Base-by-base conservation (phyloP, 2,888 invertebrate species). In the Drosophila pseudotakahashii region DNA sequence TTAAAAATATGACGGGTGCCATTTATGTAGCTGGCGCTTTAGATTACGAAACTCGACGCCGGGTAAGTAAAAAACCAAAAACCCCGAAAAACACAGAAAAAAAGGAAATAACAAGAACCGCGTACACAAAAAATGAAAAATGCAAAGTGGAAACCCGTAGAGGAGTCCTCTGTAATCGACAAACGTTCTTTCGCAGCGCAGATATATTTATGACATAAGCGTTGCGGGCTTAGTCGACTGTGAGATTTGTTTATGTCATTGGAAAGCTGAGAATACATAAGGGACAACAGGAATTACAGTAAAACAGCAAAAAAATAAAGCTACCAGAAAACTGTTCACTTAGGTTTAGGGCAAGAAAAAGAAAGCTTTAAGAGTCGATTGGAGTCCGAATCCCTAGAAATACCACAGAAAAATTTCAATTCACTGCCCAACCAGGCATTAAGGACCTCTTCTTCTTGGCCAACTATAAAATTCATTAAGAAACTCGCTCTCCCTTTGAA, bases 1-100 rank as follows among this genome's bases (percentile, higher is more conserved):
- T 98, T 92, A 98, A 98, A 94, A 98, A 98, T 93, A 98, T 98
- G 96, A 98, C 98, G 81, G 99, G 99, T 88, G 98, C 98, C 92
- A 98, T 99, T 93, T 98, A 98, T 93, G 98, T 99, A 85, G 98
- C 98, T 69, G 98, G 98, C 81, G 97, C 98, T 70, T 94, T 99
- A 91, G 99, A 99, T 94, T 99, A 98, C 93, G 98, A 98, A 93
- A 97, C 98, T 59, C 95, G 98, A 91, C 97, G 98, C 93, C 95
- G 98, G 95, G 98, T 98, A 94, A 97, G 97, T 94, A 68, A 51
- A 64, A 63, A 50, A n/a, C 30, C 30, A 36, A 54, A 55, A 51
- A 47, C 0, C 13, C 14, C 23, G 23, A 47, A 57, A 94, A n/a
- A n/a, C n/a, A n/a, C 19, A 19, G 19, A 96, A 97, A 94, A 41